Evolutionary conservation across 1,140 invertebrate species (phyloP), one percentile per base, ranked within the genome.

Genomic region (Dryas iulia): DNA sequence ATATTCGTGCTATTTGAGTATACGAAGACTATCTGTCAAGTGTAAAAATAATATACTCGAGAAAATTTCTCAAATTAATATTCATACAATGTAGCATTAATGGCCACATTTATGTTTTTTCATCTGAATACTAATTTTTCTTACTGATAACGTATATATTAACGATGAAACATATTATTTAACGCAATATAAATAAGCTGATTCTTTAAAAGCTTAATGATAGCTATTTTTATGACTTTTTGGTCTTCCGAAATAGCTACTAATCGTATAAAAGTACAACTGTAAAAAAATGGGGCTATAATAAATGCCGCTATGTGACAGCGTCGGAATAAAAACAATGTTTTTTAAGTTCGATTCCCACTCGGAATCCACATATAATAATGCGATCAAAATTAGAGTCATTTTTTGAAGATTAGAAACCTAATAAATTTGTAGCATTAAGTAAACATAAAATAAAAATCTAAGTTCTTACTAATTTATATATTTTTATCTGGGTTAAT

Each of bases 41-140:
- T 58, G 31, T 57, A 66, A 66, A 57, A 24, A 6, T 63, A 53
- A 56, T 58, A 66, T 58, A 59, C 31, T 26, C 24, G 10, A 62
- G 10, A 54, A 68, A 60, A 58, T 61, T 61, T 65, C 66, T 57
- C 10, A 53, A 60, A 68, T 68, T 60, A 65, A 69, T 69, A 69
- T 73, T 69, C 62, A 66, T 66, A 62, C 61, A 39, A 62, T 65
- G 58, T 59, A 39, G 25, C 12, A 65, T 68, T 68, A 59, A 67
- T 54, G 52, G 30, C 57, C 60, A 59, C 28, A 61, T 60, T 68
- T 60, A 59, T 56, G 25, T 68, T 52, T 56, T 72, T 71, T 72
- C 35, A 31, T 59, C 26, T 53, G 62, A 59, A 66, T 47, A 62
- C 52, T 68, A 68, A 68, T 68, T 62, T 58, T 62, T 28, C 39